Percentiles rank a stretch among this genome's conserved stretches.
Evolutionary conservation across 2,797 vertebrate species (phyloP).

Genomic region (Poeciliopsis turneri): DNA sequence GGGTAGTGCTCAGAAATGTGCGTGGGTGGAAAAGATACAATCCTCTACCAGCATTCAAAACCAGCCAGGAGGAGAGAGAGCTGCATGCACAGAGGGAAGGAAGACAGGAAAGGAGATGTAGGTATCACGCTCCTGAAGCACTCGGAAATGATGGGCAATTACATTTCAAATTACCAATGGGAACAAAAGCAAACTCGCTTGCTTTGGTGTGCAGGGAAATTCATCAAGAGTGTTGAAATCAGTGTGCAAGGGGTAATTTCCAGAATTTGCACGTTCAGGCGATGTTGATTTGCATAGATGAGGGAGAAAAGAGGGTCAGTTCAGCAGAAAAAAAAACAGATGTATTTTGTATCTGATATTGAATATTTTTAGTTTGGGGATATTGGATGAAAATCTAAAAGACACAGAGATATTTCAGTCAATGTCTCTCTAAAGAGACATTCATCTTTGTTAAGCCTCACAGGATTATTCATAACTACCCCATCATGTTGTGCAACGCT

Average conservation of each 20-base stretch:
- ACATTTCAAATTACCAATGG: slow-evolving; percentile 75
- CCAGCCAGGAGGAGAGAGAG: slow-evolving; percentile 46
- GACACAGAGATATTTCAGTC: background rate
- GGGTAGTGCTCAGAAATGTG: slow-evolving; percentile 72
- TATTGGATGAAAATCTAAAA: slow-evolving; percentile 4
- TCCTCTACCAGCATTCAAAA: slow-evolving; percentile 63
- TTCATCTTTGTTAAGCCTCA: background rate
- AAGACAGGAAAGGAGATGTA: slow-evolving; percentile 58
- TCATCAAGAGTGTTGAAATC: slow-evolving; percentile 61
- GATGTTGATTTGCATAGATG: slow-evolving; percentile 60
- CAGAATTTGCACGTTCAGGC: slow-evolving; percentile 54
- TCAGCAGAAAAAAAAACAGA: slow-evolving; percentile 35
- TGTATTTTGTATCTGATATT: slow-evolving; percentile 26
- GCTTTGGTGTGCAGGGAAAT: slow-evolving; percentile 56
- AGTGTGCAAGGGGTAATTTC: slow-evolving; percentile 59
- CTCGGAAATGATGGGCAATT: slow-evolving; percentile 77
- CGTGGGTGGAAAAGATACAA: slow-evolving; percentile 74
- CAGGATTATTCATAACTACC: background rate
- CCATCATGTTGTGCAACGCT: background rate
- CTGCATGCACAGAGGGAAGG: slow-evolving; percentile 25
- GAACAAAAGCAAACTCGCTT: slow-evolving; percentile 68
- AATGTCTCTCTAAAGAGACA: background rate
- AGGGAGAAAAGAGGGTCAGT: slow-evolving; percentile 56
- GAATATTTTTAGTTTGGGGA: background rate
- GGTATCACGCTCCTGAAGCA: slow-evolving; percentile 72